Base-by-base conservation (phyloP, 2,888 invertebrate species). In the Phortica okadai region DNA sequence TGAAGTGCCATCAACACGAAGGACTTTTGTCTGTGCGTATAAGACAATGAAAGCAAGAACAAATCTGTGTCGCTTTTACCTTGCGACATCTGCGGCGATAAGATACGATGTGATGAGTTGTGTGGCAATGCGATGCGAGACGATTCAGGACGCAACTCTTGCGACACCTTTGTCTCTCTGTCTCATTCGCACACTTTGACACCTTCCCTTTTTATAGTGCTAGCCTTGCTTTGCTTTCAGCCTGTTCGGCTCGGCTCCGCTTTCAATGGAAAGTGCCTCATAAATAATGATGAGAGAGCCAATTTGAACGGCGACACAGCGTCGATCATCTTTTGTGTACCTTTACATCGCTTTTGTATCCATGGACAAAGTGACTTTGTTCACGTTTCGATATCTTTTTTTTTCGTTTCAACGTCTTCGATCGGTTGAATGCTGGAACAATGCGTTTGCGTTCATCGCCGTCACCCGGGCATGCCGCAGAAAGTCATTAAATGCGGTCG, bases 241-340 rank as follows among this genome's bases (percentile, higher is more conserved):
- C 21, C 14, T 64, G 6, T 25, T 42, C 44, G 50, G 64, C 44
- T 16, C n/a, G 11, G 42, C 67, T 66, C 11, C 42, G 16, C 66
- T 66, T 56, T 66, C 74, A 64, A 74, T 74, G 64, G 74, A 86
- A 84, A 82, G 82, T 84, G 81, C 79, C 83, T 81, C 81, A 86
- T 86, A 84, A 86, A 86, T 86, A 86, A 86, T 87, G 87, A 86
- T 84, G 84, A 82, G 87, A 81, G 80, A 85, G 87, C 84, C 85
- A 85, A 85, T 85, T 85, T 80, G 81, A 66, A 10, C 66, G 66
- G 66, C 42, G 62, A 1, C 11, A 21, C 50, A 85, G 85, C 85
- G 84, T 86, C 85, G 84, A 86, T 80, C 76, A 80, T 56, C 56
- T 78, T 79, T 73, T 67, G 3, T 33, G 78, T 45, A 11, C 75